Evolutionary conservation across 2,888 invertebrate genomes (phyloP).

Genomic region (Lycaena phlaeas): DNA sequence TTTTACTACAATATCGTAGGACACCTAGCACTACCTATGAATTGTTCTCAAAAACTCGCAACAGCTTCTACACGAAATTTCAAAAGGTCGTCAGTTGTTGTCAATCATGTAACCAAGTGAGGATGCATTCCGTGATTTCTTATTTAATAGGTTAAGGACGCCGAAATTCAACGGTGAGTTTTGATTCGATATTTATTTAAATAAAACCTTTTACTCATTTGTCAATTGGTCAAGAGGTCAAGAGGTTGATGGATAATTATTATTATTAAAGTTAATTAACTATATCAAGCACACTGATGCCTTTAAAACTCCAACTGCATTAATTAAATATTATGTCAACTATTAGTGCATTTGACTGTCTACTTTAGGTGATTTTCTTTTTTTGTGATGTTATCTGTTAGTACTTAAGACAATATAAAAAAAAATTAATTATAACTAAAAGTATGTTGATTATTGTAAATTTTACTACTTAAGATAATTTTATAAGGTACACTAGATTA

Average conservation of each 20-base stretch:
- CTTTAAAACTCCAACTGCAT: conserved; percentile 1
- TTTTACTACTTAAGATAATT: conserved; percentile 1
- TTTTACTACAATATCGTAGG: no score
- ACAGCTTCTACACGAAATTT: no score
- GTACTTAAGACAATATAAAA: not conserved
- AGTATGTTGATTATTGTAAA: conserved; percentile 1
- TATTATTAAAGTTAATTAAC: not conserved
- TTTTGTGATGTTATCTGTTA: not conserved
- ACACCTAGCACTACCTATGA: no score
- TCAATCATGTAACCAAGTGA: not conserved
- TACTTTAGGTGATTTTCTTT: not conserved
- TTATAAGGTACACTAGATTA: not conserved
- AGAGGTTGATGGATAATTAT: no score
- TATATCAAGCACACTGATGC: conserved; percentile 2
- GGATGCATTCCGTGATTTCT: not conserved
- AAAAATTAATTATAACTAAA: conserved; percentile 1
- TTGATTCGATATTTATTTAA: conserved; percentile 12
- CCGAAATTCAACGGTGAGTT: not conserved
- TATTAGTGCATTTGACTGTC: conserved; percentile 3
- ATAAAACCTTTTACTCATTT: conserved; percentile 8
- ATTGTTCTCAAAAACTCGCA: no score
- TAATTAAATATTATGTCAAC: conserved; percentile 6
- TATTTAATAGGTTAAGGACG: not conserved
- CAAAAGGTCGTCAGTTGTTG: no score
- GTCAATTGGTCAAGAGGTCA: no score